Base-by-base conservation (phyloP, 2,888 invertebrate genomes). In the Incurvaria masculella region DNA sequence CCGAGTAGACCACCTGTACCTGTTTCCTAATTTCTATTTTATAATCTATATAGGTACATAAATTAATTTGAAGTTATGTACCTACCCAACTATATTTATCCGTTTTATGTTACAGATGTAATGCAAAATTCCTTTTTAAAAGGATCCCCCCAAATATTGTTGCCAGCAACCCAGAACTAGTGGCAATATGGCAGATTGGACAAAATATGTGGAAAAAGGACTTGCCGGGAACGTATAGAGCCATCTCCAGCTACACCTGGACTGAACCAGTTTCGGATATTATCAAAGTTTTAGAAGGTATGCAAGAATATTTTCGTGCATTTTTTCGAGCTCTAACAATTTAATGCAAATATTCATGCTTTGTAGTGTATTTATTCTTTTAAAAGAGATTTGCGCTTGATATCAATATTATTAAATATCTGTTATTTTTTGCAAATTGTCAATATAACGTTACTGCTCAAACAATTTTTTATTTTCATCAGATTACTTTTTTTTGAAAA, bases 41-140 rank as follows among this genome's bases (percentile, higher is more conserved):
- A n/a, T n/a, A n/a, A n/a, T n/a, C n/a, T n/a, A n/a, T n/a, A n/a
- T n/a, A n/a, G n/a, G n/a, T n/a, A n/a, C n/a, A n/a, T n/a, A n/a
- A n/a, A n/a, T n/a, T n/a, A n/a, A n/a, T n/a, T n/a, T n/a, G n/a
- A n/a, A n/a, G n/a, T n/a, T n/a, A n/a, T n/a, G n/a, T n/a, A n/a
- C n/a, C n/a, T n/a, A n/a, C n/a, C n/a, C n/a, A n/a, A n/a, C n/a
- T n/a, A n/a, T n/a, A n/a, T n/a, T n/a, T n/a, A n/a, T n/a, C n/a
- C n/a, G n/a, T n/a, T n/a, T n/a, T n/a, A n/a, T n/a, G 53, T 75
- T 75, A 23, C 66, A 93, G 93, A 63, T 90, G 89, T 61, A 91
- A 91, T 81, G 95, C 95, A 1, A 95, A 94, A 68, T 91, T 89
- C 68, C 76, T 96, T 55, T 96, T 96, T 96, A 94, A 94, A 69